Conservation (phyloP, 2,797 vertebrate genomes). For the Acanthurus leucopareius region DNA sequence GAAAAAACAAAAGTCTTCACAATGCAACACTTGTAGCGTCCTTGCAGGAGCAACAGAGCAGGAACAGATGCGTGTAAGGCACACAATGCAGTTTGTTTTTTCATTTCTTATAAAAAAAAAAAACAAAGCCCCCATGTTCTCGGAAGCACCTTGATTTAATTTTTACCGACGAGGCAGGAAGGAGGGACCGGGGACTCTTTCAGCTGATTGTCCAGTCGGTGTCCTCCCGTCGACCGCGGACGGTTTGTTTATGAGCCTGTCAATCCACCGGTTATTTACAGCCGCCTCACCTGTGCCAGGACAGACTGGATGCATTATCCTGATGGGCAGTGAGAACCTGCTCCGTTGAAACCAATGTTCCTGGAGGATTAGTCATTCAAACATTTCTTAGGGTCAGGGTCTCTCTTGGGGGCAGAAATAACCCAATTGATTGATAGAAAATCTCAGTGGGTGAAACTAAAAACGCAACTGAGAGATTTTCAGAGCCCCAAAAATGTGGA, state of each 20-base stretch:
- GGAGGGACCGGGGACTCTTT: slow-evolving; percentile 83
- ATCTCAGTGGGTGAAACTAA: background rate
- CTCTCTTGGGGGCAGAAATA: background rate
- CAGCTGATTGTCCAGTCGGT: slow-evolving; percentile 81
- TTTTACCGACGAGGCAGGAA: slow-evolving; percentile 86
- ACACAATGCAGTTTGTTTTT: slow-evolving; percentile 61
- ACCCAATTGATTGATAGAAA: slow-evolving; percentile 17
- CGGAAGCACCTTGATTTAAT: slow-evolving; percentile 93
- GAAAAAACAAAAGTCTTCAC: slow-evolving; percentile 30
- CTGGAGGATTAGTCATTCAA: background rate
- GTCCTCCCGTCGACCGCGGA: slow-evolving; percentile 68
- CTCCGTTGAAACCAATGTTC: slow-evolving; percentile 12
- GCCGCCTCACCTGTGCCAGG: slow-evolving; percentile 82
- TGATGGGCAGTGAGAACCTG: slow-evolving; percentile 68
- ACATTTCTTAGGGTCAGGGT: too few relatives aligned
- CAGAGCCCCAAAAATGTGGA: too few relatives aligned
- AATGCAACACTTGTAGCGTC: slow-evolving; percentile 68
- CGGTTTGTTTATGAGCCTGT: slow-evolving; percentile 76
- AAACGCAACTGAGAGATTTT: too few relatives aligned
- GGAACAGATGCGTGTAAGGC: slow-evolving; percentile 63
- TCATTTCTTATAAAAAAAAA: background rate
- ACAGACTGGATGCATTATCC: slow-evolving; percentile 65
- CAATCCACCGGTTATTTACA: slow-evolving; percentile 78
- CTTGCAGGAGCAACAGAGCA: slow-evolving; percentile 64
- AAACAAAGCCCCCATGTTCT: slow-evolving; percentile 84